phyloP scores from a whole-genome alignment of 2,888 invertebrate species.

The Lithosia quadra region DNA sequence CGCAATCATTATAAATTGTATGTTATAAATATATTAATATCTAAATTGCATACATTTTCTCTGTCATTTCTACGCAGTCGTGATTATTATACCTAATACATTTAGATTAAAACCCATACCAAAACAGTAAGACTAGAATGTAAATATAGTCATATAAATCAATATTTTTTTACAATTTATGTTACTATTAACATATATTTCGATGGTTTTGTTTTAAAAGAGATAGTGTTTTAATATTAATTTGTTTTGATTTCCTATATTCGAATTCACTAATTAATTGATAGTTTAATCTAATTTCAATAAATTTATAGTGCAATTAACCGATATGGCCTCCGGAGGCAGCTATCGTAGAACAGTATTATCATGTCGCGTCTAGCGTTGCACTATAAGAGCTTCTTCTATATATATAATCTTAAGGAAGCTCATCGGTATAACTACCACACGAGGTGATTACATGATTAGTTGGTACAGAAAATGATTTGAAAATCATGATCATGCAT shows the following conservation, averaged over 20 bases:
- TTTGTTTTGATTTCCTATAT: constrained; percentile 1
- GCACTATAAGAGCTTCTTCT: constrained; percentile 30
- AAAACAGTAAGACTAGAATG: neutral
- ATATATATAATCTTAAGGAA: constrained; percentile 41
- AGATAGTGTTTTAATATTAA: neutral
- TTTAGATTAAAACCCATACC: constrained; percentile 12
- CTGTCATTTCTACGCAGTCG: too few relatives aligned
- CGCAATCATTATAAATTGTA: neutral
- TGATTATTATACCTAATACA: neutral
- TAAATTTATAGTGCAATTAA: constrained; percentile 26
- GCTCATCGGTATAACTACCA: constrained; percentile 44
- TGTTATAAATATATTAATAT: neutral
- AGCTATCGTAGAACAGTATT: constrained; percentile 42
- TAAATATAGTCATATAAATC: constrained; percentile 31
- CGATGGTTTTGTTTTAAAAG: neutral
- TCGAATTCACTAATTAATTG: neutral
- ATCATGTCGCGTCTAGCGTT: constrained; percentile 38
- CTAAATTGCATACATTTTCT: constrained; percentile 5
- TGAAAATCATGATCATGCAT: constrained; percentile 19
- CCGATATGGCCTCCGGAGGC: constrained; percentile 34
- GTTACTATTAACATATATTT: neutral
- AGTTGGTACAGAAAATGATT: constrained; percentile 30
- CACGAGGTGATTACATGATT: constrained; percentile 31
- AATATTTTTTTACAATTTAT: constrained; percentile 18
- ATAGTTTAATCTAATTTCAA: neutral